Conservation (phyloP, 2,113 vertebrate genomes). For the Nymphicus hollandicus region DNA sequence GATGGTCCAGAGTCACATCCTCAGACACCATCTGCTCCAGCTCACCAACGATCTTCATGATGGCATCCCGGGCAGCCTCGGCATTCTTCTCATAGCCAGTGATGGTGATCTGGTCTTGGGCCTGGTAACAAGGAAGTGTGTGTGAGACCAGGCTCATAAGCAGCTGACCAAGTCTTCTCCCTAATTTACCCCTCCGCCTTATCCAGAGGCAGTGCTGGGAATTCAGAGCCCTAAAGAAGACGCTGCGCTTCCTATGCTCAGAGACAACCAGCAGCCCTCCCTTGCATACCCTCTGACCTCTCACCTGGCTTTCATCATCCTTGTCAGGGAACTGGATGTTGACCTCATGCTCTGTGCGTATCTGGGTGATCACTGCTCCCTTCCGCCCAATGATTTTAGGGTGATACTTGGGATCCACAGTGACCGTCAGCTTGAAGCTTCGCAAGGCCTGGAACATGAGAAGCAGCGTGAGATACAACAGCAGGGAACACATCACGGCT, state of each 20-base stretch:
- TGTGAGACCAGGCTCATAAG: neutral
- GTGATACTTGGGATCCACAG: slow-evolving; percentile 96
- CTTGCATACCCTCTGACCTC: neutral
- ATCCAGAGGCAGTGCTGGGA: neutral
- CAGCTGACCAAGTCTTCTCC: neutral
- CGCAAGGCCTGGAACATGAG: slow-evolving; percentile 81
- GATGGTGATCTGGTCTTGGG: slow-evolving; percentile 95
- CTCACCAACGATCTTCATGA: slow-evolving; percentile 90
- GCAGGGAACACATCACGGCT: neutral
- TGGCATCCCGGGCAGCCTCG: slow-evolving; percentile 89
- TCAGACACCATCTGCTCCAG: slow-evolving; percentile 97
- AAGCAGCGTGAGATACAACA: neutral
- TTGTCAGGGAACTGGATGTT: slow-evolving; percentile 98
- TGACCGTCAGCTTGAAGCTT: slow-evolving; percentile 94
- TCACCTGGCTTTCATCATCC: slow-evolving; percentile 94
- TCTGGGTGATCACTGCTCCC: slow-evolving; percentile 93
- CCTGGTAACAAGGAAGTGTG: neutral
- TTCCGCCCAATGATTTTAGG: slow-evolving; percentile 99
- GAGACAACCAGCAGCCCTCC: neutral
- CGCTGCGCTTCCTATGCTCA: neutral
- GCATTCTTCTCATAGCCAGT: slow-evolving; percentile 96
- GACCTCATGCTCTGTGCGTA: slow-evolving; percentile 92
- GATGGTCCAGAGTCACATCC: slow-evolving; percentile 91
- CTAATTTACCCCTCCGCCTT: neutral
- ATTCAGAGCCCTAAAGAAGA: neutral